Evolutionary conservation across 2,888 invertebrate genomes (phyloP), one percentile per base, ranked within the genome.

Genomic region (Seira sanloemensis): DNA sequence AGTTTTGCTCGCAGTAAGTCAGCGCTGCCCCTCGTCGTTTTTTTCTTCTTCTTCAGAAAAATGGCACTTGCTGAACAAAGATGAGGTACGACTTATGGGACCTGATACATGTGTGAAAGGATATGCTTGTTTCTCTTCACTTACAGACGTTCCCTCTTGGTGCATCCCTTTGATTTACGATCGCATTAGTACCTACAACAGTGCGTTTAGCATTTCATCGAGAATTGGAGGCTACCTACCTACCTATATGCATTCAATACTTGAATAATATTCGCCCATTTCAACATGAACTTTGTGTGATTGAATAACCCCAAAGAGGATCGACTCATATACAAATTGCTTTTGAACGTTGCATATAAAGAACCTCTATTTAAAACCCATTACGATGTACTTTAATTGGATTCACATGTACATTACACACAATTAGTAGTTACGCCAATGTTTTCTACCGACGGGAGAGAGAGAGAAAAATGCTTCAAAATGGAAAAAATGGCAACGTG

Each of bases 371-470:
- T 58, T 58, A 4, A 16, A 58, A 18, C 7, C 9, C n/a, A 9
- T 58, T n/a, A 58, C 58, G 2, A 58, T 58, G 58, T 65, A 62
- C 24, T 21, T 74, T 74, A 74, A 74, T 74, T 74, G 37, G 37
- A 65, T 74, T 74, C 27, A 23, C 74, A 27, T 74, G 74, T 74
- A 74, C 7, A 19, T 37, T 50, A 46, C 50, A 65, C 37, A 66
- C 21, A 67, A 76, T 76, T 76, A 67, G 67, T 18, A 67, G 23
- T 68, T 58, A 16, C 58, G 7, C 16, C 58, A 58, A 58, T 58
- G 58, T 58, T 58, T 58, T 37, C 7, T 18, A 58, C 58, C 37
- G 37, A n/a, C n/a, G n/a, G n/a, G n/a, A n/a, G n/a, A n/a, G n/a
- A n/a, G n/a, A 12, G 37, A 37, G 4, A 37, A 58, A 58, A 58